Conservation (phyloP, 2,797 vertebrate genomes). For the Coregonus ussuriensis region DNA sequence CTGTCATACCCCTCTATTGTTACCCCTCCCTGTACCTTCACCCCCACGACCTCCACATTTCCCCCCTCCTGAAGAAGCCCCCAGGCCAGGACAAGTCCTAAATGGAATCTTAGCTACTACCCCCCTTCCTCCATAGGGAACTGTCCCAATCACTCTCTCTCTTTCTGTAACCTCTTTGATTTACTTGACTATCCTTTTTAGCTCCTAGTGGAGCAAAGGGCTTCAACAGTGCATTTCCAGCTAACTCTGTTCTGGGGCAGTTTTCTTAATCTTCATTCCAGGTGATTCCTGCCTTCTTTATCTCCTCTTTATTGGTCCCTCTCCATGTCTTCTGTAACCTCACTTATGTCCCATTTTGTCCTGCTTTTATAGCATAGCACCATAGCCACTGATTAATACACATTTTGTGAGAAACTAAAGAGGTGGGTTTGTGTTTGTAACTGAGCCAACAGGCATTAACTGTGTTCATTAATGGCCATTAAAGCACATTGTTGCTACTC, state of each 20-base stretch:
- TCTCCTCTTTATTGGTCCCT: neutral
- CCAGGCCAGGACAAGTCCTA: neutral
- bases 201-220: neutral
- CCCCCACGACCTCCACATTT: neutral
- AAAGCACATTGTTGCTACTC: conserved; percentile 57
- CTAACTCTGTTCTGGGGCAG: neutral
- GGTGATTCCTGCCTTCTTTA: neutral
- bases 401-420: too few species aligned
- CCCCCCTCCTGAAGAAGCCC: neutral
- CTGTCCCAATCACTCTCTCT: neutral
- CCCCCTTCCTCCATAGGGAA: neutral
- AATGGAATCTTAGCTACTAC: neutral
- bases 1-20: conserved; percentile 56
- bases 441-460: conserved; percentile 26
- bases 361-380: neutral
- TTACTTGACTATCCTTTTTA: neutral
- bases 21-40: conserved; percentile 29
- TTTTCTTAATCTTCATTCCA: neutral
- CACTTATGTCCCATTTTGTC: neutral
- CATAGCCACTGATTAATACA: conserved; percentile 4
- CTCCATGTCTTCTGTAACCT: neutral
- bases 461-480: conserved; percentile 38
- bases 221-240: neutral
- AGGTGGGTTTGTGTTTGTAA: conserved; percentile 28
- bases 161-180: neutral